Evolutionary conservation across 1,140 invertebrate species (phyloP).

Genomic region (Drosophila navojoa): DNA sequence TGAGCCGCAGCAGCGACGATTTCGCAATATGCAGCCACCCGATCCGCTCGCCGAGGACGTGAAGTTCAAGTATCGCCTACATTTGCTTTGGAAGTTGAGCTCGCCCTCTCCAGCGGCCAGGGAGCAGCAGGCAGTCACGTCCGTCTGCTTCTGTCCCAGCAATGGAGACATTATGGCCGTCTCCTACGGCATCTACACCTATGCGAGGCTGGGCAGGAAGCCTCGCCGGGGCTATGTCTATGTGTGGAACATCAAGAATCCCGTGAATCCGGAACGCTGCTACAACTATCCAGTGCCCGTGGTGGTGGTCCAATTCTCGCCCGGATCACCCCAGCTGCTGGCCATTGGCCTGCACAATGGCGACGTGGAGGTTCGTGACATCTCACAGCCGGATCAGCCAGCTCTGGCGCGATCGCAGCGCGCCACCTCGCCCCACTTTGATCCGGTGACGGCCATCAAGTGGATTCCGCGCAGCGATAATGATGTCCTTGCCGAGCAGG

Average conservation of each 20-base stretch:
- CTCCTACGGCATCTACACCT: conserved; percentile 87
- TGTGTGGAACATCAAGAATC: conserved; percentile 94
- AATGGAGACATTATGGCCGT: conserved; percentile 88
- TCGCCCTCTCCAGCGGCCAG: conserved; percentile 19
- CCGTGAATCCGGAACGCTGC: conserved; percentile 90
- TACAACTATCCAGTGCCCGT: conserved; percentile 89
- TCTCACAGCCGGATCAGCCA: conserved; percentile 84
- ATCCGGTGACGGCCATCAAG: conserved; percentile 88
- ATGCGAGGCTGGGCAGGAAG: conserved; percentile 18
- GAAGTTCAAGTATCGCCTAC: conserved; percentile 87
- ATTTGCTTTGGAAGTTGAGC: conserved; percentile 87
- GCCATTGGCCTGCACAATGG: conserved; percentile 93
- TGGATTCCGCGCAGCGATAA: conserved; percentile 85
- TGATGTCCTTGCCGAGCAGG: conserved; percentile 68
- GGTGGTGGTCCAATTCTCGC: conserved; percentile 90
- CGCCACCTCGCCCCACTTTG: conserved; percentile 86
- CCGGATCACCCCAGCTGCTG: conserved; percentile 88
- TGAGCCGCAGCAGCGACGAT: conserved; percentile 87
- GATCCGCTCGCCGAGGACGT: conserved; percentile 87
- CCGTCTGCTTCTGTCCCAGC: conserved; percentile 87
- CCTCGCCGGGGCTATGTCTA: conserved; percentile 84
- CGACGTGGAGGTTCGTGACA: conserved; percentile 89
- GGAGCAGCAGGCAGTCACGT: conserved; percentile 84
- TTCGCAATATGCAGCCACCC: conserved; percentile 86
- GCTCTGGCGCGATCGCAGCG: conserved; percentile 85